Base-by-base conservation (phyloP, 2,113 vertebrate species). In the Dasyornis broadbenti region DNA sequence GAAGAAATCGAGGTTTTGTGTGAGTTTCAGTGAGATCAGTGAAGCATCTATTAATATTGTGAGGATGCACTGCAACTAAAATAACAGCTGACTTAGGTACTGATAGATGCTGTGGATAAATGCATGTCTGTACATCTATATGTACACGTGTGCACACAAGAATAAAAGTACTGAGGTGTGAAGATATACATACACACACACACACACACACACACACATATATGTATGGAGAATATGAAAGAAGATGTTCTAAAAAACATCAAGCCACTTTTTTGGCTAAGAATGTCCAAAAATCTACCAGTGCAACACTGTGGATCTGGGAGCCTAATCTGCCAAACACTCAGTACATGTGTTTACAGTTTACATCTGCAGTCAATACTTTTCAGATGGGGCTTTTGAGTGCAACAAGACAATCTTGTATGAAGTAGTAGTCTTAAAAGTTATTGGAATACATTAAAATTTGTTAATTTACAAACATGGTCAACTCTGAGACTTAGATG, bases 281-380 rank as follows among this genome's bases (percentile, higher is more conserved):
- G 26, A 76, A 88, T 3, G 4, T 53, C 28, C n/a, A 84, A 82
- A 90, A 75, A 49, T 37, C 42, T 56, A 33, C 8, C 5, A 47
- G 44, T 15, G 21, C 45, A 77, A 15, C 8, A 9, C 18, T 21
- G 53, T 40, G 13, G 15, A 39, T 47, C n/a, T 61, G 24, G 50
- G 12, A 84, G 50, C 22, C 23, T 20, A 28, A 10, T 6, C 20
- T 71, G 35, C 70, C 15, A 75, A 47, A 75, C 7, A 33, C 18
- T 44, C 42, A 53, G n/a, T 18, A 20, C 0, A 0, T 8, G 33
- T 52, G 15, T 3, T 59, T 47, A 47, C 5, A 71, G 54, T 2
- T 70, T 6, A 16, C 11, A n/a, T 54, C 50, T 86, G 42, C 57
- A 77, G 26, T n/a, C 35, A 59, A 12, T 26, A 18, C 16, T 73